These are phyloP conservation scores for Ispidina picta DNA, from an alignment of 2,797 vertebrate genomes.

Conservation along the genomic window DNA sequence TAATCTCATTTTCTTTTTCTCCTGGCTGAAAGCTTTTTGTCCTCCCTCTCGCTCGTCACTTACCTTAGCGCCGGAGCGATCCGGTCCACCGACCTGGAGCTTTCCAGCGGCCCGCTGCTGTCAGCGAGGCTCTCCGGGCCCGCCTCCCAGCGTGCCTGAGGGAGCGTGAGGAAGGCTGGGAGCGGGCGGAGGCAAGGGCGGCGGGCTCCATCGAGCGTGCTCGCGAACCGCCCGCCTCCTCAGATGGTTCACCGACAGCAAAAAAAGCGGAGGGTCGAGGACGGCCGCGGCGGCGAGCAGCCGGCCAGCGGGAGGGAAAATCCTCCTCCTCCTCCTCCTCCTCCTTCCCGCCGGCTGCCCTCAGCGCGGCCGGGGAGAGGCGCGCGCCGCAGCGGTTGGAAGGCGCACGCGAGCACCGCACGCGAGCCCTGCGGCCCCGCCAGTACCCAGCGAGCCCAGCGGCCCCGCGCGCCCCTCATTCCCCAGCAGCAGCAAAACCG, in stretches of 20 bases:
- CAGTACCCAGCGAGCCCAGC: too few relatives aligned
- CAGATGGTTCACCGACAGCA: neutral
- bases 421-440: too few relatives aligned
- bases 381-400: neutral
- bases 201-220: fast-evolving
- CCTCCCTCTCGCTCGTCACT: fast-evolving
- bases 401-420: too few relatives aligned
- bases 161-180: neutral
- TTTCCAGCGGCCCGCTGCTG: neutral
- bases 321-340: too few relatives aligned
- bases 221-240: fast-evolving
- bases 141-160: neutral
- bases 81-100: fast-evolving
- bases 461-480: too few relatives aligned
- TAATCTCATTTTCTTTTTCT: neutral
- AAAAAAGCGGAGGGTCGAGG: too few relatives aligned
- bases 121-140: neutral
- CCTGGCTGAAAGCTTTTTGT: neutral
- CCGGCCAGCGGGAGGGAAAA: neutral
- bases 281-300: too few relatives aligned
- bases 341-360: neutral
- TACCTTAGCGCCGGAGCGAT: neutral
- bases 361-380: too few relatives aligned
- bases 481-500: neutral
- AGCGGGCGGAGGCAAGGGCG: neutral